These are phyloP conservation scores for Drosophila pandora DNA, from an alignment of 1,140 invertebrate genomes.

Conservation along the genomic window DNA sequence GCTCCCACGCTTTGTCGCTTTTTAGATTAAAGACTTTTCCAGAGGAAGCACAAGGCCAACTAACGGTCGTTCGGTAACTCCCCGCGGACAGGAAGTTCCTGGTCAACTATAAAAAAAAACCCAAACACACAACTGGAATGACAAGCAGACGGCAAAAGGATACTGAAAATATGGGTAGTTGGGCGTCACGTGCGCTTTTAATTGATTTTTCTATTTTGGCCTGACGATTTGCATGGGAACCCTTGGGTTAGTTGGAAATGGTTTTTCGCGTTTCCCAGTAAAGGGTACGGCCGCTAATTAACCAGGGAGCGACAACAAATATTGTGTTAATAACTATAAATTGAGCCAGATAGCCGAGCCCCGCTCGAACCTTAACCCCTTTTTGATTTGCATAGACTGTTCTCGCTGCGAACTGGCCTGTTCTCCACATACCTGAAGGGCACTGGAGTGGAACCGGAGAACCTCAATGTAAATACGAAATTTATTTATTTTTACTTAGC, in stretches of 20 bases:
- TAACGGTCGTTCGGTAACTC: conserved; percentile 40
- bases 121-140: conserved; percentile 18
- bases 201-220: conserved; percentile 58
- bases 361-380: conserved; percentile 62
- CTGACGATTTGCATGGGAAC: conserved; percentile 74
- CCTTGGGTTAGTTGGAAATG: not conserved
- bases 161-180: conserved; percentile 57
- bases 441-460: conserved; percentile 49
- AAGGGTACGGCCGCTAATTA: conserved; percentile 64
- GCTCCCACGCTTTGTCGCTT: conserved; percentile 57
- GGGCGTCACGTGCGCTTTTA: conserved; percentile 70
- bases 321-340: conserved; percentile 78
- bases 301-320: conserved; percentile 53
- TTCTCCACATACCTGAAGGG: conserved; percentile 50
- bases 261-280: conserved; percentile 33
- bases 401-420: conserved; percentile 27
- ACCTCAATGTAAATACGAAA: conserved; percentile 70
- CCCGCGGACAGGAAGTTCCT: conserved; percentile 61
- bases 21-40: conserved; percentile 13
- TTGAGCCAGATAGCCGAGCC: conserved; percentile 20
- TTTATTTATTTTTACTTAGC: conserved; percentile 77
- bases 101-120: conserved; percentile 43
- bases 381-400: conserved; percentile 74
- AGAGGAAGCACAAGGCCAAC: conserved; percentile 63
- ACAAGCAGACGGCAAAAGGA: conserved; percentile 45